Evolutionary conservation across 1,140 invertebrate genomes (phyloP).

Genomic region (Chironomus tepperi): DNA sequence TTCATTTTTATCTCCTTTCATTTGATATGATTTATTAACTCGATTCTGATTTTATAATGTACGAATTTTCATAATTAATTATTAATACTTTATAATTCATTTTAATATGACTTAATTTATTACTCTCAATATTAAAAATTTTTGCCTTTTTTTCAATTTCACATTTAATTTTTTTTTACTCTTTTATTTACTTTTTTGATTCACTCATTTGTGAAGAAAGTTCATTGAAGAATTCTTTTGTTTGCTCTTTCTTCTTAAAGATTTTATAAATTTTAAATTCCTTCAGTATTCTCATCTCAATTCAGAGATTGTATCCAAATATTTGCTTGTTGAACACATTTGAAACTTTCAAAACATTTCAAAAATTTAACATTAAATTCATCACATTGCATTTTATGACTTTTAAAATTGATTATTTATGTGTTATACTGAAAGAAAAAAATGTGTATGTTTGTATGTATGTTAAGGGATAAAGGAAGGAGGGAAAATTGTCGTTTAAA

Average conservation of each 20-base stretch:
- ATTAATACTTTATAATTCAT: neutral
- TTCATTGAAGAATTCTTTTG: neutral
- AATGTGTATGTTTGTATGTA: too few species aligned
- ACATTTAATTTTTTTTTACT: conserved; percentile 10
- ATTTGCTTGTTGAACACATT: too few species aligned
- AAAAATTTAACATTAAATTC: too few species aligned
- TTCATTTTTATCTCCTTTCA: conserved; percentile 13
- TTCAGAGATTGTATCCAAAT: neutral
- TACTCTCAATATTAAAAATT: neutral
- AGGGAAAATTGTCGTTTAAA: neutral
- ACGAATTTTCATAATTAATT: too few species aligned
- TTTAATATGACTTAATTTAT: neutral
- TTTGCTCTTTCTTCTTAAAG: conserved; percentile 5
- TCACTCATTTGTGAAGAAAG: too few species aligned
- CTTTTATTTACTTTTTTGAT: too few species aligned
- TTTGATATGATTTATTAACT: neutral
- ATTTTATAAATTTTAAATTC: conserved; percentile 17
- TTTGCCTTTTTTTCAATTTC: neutral
- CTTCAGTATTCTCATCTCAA: neutral
- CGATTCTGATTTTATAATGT: too few species aligned
- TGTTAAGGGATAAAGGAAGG: too few species aligned
- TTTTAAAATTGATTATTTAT: too few species aligned
- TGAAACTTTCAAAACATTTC: too few species aligned
- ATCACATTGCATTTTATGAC: too few species aligned
- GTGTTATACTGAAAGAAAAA: too few species aligned